Base-by-base conservation (phyloP, 2,888 invertebrate genomes). In the Drosophila sordidula region DNA sequence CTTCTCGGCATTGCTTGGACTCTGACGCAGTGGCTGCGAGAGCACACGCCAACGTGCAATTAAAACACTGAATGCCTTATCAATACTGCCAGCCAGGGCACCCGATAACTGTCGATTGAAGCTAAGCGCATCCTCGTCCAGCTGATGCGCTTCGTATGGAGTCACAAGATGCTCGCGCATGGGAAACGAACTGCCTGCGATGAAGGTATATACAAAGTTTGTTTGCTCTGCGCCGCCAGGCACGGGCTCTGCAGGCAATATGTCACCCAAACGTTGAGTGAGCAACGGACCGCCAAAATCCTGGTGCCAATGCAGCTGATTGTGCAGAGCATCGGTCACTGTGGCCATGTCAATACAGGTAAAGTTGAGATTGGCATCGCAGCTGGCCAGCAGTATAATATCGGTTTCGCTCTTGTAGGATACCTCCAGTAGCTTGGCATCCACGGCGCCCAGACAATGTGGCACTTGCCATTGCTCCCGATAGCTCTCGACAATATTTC, bases 371-470 rank as follows among this genome's bases (percentile, higher is more conserved):
- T 63, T 16, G 6, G 54, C 16, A 49, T 74, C 75, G 16, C 73
- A 74, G 18, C 70, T 59, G 29, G 75, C 75, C 16, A 73, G n/a
- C 11, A 73, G 22, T 2, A 59, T 14, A 2, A 64, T 25, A 16
- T 38, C 44, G 12, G 44, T 16, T 14, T 59, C 32, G 18, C 58
- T 51, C 14, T 49, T 69, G 18, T 47, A 51, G 26, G 52, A 26
- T 6, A 74, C 32, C 11, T 74, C 41, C 25, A 73, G 12, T 0
- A 69, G 34, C 18, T 42, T 58, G 29, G 45, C 68, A 47, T 55
- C 74, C 2, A 73, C 55, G 22, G 63, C 69, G 0, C 69, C 72
- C 5, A 74, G 42, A 32, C 74, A 74, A 36, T 74, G 75, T 0
- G 55, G 55, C 22, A 63, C 6, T 8, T 69, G 51, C 55, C 63